Evolutionary conservation across 2,797 vertebrate species (phyloP).

Genomic region (Coilia nasus): DNA sequence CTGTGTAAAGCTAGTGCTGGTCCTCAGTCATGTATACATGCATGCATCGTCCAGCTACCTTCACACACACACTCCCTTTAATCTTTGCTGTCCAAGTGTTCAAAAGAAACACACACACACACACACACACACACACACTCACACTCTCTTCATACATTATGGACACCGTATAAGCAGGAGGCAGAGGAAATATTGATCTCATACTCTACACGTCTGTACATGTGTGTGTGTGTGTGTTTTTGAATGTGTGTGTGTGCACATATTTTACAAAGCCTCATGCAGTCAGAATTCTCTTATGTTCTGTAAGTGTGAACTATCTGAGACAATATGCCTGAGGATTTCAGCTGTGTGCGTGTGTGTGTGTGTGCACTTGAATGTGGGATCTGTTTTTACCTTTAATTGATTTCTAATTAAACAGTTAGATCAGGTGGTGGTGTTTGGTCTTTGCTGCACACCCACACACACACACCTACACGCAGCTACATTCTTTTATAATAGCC

Average conservation of each 20-base stretch:
- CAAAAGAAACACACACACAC: not conserved
- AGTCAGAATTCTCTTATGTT: not conserved
- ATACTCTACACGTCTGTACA: not conserved
- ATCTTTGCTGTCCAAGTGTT: constrained; percentile 16
- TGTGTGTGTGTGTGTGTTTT: not conserved
- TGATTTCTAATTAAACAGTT: too few species aligned
- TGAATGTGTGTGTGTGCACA: not conserved
- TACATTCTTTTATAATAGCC: not conserved
- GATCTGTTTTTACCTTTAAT: not conserved
- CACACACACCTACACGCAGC: not conserved
- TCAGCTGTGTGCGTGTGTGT: too few species aligned
- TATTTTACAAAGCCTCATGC: not conserved
- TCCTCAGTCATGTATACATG: not conserved
- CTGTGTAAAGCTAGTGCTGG: not conserved
- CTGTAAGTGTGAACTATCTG: not conserved
- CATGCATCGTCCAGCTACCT: not conserved
- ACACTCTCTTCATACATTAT: not conserved
- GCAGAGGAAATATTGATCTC: constrained; percentile 19
- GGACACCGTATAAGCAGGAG: constrained; percentile 5
- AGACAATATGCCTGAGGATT: not conserved
- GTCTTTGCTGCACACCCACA: too few species aligned
- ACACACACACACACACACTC: not conserved
- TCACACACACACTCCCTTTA: not conserved
- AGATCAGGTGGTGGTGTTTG: too few species aligned
- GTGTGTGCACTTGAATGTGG: not conserved